phyloP scores from a whole-genome alignment of 2,113 vertebrate species.

The Amazona guildingii region DNA sequence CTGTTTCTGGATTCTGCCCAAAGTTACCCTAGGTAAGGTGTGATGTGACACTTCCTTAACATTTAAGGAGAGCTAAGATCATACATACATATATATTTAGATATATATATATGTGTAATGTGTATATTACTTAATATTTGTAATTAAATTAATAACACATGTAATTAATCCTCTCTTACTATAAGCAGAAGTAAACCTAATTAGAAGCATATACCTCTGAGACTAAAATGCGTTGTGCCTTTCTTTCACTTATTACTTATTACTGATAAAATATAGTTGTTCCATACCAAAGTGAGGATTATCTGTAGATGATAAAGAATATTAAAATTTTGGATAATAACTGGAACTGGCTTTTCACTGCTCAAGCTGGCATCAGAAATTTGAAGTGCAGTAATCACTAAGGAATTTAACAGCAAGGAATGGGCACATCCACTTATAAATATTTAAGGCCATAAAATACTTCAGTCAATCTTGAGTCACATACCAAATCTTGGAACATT shows the following conservation, averaged over 20 bases:
- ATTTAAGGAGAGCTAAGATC: neutral
- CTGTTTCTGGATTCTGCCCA: neutral
- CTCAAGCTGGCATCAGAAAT: neutral
- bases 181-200: neutral
- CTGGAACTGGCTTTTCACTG: neutral
- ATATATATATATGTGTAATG: neutral
- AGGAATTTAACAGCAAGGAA: neutral
- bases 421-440: neutral
- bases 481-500: neutral
- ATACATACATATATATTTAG: neutral
- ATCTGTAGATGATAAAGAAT: neutral
- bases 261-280: neutral
- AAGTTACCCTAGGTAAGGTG: neutral
- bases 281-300: neutral
- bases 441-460: neutral
- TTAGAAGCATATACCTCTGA: neutral
- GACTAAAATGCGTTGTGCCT: neutral
- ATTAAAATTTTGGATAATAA: neutral
- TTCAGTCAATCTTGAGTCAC: neutral
- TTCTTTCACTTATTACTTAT: neutral
- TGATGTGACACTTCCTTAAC: neutral
- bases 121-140: neutral
- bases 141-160: neutral
- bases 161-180: neutral
- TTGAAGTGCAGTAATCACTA: neutral